Conservation (phyloP, 2,888 invertebrate genomes). For the Scaptodrosophila latifasciaeformis region DNA sequence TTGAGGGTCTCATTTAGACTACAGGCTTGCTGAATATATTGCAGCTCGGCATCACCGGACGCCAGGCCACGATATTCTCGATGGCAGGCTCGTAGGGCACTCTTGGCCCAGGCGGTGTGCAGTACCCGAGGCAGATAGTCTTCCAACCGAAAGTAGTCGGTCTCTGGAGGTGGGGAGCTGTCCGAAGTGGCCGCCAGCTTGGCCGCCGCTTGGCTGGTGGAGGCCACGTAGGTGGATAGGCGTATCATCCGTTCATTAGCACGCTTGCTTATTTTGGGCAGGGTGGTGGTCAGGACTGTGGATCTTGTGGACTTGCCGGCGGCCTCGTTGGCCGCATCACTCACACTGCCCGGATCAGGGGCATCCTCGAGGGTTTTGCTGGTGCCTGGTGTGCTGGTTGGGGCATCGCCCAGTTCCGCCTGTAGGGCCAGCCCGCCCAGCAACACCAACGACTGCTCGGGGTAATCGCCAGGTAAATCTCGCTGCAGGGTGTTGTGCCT, state of each 20-base stretch:
- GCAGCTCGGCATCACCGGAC: slow-evolving; percentile 87
- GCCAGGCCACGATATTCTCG: slow-evolving; percentile 87
- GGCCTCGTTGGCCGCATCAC: slow-evolving; percentile 9
- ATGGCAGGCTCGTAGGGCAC: slow-evolving; percentile 83
- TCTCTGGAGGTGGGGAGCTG: not conserved
- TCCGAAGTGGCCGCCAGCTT: slow-evolving; percentile 5
- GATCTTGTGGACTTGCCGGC: not conserved
- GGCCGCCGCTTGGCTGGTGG: slow-evolving; percentile 31
- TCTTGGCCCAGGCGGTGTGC: slow-evolving; percentile 77
- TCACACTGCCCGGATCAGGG: slow-evolving; percentile 12
- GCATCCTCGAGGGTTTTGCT: slow-evolving; percentile 63
- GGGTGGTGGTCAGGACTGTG: slow-evolving; percentile 53
- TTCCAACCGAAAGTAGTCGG: slow-evolving; percentile 85
- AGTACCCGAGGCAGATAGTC: slow-evolving; percentile 87
- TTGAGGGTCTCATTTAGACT: slow-evolving; percentile 89
- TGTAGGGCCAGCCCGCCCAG: slow-evolving; percentile 93
- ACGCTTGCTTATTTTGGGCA: slow-evolving; percentile 69
- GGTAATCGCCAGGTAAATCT: slow-evolving; percentile 77
- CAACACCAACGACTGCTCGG: slow-evolving; percentile 82
- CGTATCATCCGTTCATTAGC: slow-evolving; percentile 66
- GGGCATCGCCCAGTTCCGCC: slow-evolving; percentile 91
- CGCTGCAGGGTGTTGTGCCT: slow-evolving; percentile 88
- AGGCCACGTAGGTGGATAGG: slow-evolving; percentile 60
- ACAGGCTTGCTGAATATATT: slow-evolving; percentile 93
- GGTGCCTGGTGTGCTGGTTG: slow-evolving; percentile 67